Base-by-base conservation (phyloP, 2,888 invertebrate genomes). In the Diaphora mendica region DNA sequence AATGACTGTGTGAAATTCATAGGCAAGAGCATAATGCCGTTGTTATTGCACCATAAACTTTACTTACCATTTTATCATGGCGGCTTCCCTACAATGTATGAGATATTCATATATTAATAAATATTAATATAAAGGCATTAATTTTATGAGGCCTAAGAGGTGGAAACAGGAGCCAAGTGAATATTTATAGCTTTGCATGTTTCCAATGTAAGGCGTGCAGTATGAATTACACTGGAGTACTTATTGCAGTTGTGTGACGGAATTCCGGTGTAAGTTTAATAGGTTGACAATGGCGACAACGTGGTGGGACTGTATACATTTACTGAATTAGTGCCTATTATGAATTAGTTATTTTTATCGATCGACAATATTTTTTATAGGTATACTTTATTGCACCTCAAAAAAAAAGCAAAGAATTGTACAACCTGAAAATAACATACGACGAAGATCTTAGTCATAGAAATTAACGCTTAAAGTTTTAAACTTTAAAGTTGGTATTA, bases 71-170 rank as follows among this genome's bases (percentile, higher is more conserved):
- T 92, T 92, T 92, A 92, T 91, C 91, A 93, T 91, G 90, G 85
- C 83, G 86, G 90, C 90, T 91, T 92, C 87, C 88, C 86, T 86
- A 90, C 84, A 83, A 77, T 81, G 82, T 85, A 85, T 76, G 86
- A 89, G 89, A 89, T 88, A 91, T 91, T 90, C 91, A 89, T 91
- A 91, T 91, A 93, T 93, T 93, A 94, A 94, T 94, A 94, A 94
- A 94, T 94, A 94, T 92, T 93, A 94, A 94, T 94, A 93, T 91
- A 87, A 85, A 86, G 86, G 90, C 90, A 95, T 95, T 94, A 94
- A 94, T 91, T 94, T 95, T 93, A 95, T 88, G 93, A 91, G 91
- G 91, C 90, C 93, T 93, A 92, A 93, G 92, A 94, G 92, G 91
- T 91, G 91, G 91, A 91, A 92, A 92, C 91, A 88, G 86, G 85